Evolutionary conservation across 2,797 vertebrate genomes (phyloP).

Genomic region (Xenopus petersii): DNA sequence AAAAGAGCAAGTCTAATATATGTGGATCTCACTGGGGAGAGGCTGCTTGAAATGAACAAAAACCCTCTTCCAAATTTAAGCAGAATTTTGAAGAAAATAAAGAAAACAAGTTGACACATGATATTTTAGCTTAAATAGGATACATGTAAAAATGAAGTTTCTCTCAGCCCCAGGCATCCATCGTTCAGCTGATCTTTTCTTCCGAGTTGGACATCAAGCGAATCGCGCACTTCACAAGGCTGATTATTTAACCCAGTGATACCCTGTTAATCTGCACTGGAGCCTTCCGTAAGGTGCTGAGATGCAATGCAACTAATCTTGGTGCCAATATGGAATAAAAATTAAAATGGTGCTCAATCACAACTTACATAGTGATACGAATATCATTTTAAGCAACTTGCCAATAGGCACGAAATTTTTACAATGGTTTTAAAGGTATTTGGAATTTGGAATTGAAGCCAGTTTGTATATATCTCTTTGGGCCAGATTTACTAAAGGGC

Average conservation of each 20-base stretch:
- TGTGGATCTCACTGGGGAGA: constrained; percentile 42
- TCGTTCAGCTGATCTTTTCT: not conserved
- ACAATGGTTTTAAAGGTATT: no score
- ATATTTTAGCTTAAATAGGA: constrained; percentile 28
- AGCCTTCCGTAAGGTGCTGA: no score
- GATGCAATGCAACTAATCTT: no score
- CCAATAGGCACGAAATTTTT: no score
- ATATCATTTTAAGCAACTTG: no score
- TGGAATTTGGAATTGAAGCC: no score
- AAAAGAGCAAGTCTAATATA: constrained; percentile 48
- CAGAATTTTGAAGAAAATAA: constrained; percentile 48
- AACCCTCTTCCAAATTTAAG: constrained; percentile 51
- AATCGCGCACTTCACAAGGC: not conserved
- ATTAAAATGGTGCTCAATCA: no score
- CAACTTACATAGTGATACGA: no score
- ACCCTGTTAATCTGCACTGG: no score
- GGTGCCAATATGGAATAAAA: no score
- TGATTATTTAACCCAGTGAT: not conserved
- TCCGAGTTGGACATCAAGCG: not conserved
- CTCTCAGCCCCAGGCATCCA: not conserved
- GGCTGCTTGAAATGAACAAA: constrained; percentile 39
- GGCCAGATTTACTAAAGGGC: no score
- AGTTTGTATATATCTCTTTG: no score
- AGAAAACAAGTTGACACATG: constrained; percentile 33
- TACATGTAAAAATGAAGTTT: not conserved